Evolutionary conservation across 2,888 invertebrate genomes (phyloP), one percentile per base, ranked within the genome.

Genomic region (Andricus quercusramuli): DNA sequence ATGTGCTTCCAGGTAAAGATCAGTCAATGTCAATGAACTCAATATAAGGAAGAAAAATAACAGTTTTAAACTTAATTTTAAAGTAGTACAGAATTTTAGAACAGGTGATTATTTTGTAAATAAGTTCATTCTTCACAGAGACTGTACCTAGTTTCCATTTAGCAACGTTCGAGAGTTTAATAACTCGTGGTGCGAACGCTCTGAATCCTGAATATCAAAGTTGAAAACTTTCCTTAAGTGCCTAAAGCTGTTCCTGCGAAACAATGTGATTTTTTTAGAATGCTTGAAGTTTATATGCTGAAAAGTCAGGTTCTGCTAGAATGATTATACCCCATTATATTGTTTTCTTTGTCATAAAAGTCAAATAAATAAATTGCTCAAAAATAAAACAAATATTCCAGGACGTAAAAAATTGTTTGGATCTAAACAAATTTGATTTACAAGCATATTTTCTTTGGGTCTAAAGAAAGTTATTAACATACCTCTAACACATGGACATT

Each of bases 221-320:
- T 70, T 70, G 68, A 70, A 70, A 70, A 70, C 68, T 70, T 70
- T 70, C 22, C 68, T 70, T 29, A 70, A 70, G 68, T 70, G 68
- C 47, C 47, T 70, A 70, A 70, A 70, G 68, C 68, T 70, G 44
- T 70, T 70, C 47, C 68, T 70, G 68, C 47, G 47, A 70, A 70
- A 70, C 68, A 70, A 47, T 70, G 47, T 70, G 29, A 17, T 44
- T 70, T 70, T 70, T 70, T 70, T 47, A 9, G 17, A 70, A 29
- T 29, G 44, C 11, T 68, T 17, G 20, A 51, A 70, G 47, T 70
- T 70, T 51, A 70, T 17, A 15, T 29, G 51, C 25, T 70, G 47
- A 47, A 70, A 47, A 32, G 15, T 20, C 8, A 29, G 32, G 8
- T 65, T 65, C 17, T 9, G 17, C 32, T 29, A 65, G 22, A 44